Percentiles rank a stretch among this genome's conserved stretches.
phyloP scores from a whole-genome alignment of 2,888 invertebrate genomes.

The Tryphoninae sp. region DNA sequence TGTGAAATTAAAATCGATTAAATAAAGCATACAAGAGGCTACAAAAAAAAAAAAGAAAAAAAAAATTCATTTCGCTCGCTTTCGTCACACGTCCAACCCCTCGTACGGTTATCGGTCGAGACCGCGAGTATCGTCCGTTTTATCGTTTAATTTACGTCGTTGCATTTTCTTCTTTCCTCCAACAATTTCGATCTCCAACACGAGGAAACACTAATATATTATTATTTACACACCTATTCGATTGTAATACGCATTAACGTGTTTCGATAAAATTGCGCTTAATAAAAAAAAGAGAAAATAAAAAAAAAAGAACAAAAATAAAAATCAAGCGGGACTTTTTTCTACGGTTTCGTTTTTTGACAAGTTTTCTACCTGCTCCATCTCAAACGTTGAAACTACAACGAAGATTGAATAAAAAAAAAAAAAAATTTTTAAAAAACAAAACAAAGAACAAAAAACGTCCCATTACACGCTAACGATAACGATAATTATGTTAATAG shows the following conservation, averaged over 20 bases:
- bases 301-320: constrained; percentile 28
- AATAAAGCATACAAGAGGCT: constrained; percentile 41
- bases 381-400: constrained; percentile 10
- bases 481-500: constrained; percentile 49
- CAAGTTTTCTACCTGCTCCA: constrained; percentile 22
- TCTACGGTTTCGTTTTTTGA: constrained; percentile 5
- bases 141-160: too few relatives aligned
- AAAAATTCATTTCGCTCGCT: constrained; percentile 25
- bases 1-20: constrained; percentile 62
- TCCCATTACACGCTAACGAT: constrained; percentile 38
- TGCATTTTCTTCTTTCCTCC: background rate
- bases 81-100: constrained; percentile 44
- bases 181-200: constrained; percentile 13
- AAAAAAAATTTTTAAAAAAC: constrained; percentile 11
- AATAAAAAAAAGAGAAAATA: constrained; percentile 26
- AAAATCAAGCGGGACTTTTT: constrained; percentile 12
- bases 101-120: constrained; percentile 51
- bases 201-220: constrained; percentile 43
- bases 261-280: constrained; percentile 11
- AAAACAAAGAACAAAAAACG: constrained; percentile 36
- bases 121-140: constrained; percentile 57
- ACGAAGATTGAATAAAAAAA: constrained; percentile 18
- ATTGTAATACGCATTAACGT: constrained; percentile 19
- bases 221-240: constrained; percentile 53
- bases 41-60: background rate